These are phyloP conservation scores for Leucoptera coffeella DNA, from an alignment of 2,888 invertebrate genomes.

Conservation along the genomic window DNA sequence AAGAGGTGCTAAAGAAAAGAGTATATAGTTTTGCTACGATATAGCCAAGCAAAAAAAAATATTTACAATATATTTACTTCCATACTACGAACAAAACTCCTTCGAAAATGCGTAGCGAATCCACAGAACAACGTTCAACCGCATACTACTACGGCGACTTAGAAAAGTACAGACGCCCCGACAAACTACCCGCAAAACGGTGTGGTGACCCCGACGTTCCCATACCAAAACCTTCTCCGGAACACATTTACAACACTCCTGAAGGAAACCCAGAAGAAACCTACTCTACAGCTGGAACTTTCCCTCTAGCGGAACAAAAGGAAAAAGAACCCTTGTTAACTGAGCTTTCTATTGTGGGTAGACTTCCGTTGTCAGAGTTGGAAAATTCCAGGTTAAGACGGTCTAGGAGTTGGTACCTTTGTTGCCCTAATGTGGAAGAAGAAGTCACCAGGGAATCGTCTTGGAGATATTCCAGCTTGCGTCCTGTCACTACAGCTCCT, in stretches of 20 bases:
- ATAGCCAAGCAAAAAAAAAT: no score
- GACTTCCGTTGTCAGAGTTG: slow-evolving; percentile 28
- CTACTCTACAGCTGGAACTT: slow-evolving; percentile 42
- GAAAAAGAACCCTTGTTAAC: slow-evolving; percentile 37
- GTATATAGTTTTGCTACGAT: no score
- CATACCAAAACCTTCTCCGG: no score
- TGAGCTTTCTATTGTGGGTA: slow-evolving; percentile 31
- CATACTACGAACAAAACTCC: no score
- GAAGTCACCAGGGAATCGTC: slow-evolving; percentile 33
- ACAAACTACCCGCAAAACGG: no score
- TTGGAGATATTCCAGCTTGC: slow-evolving; percentile 35
- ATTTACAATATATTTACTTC: no score
- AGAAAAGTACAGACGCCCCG: no score
- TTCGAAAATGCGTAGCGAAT: no score
- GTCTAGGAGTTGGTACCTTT: slow-evolving; percentile 56
- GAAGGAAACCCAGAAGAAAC: slow-evolving; percentile 14
- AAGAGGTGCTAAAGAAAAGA: no score
- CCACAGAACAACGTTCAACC: no score
- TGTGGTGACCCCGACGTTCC: no score
- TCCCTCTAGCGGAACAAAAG: slow-evolving; percentile 41
- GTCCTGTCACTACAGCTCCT: slow-evolving; percentile 35
- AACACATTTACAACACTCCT: slow-evolving; percentile 24
- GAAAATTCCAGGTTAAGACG: slow-evolving; percentile 36
- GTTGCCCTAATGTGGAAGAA: slow-evolving; percentile 44
- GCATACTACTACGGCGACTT: no score